Evolutionary conservation across 2,888 invertebrate genomes (phyloP).

Genomic region (Ormyrus pomaceus): DNA sequence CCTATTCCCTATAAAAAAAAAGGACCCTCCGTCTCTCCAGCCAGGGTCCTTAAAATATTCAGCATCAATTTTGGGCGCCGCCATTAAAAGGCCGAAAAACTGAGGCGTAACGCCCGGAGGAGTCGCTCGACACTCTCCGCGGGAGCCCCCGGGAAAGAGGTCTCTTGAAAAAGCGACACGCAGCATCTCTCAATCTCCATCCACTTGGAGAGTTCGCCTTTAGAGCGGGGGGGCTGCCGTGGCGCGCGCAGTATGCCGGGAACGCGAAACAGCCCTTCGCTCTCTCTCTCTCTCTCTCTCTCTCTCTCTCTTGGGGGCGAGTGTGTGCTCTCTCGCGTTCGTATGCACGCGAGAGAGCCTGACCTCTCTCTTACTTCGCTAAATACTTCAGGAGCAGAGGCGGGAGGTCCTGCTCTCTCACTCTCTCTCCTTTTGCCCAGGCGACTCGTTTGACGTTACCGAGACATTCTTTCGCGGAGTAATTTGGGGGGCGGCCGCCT

Average conservation of each 20-base stretch:
- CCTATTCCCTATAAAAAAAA: too few relatives aligned
- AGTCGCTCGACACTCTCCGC: neutral
- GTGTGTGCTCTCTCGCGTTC: neutral
- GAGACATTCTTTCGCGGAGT: conserved; percentile 16
- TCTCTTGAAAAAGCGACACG: too few relatives aligned
- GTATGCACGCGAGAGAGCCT: neutral
- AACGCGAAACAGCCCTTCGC: conserved; percentile 42
- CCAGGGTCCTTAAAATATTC: too few relatives aligned
- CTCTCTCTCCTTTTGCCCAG: neutral
- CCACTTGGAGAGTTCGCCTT: neutral
- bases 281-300: neutral
- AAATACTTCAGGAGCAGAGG: conserved; percentile 36
- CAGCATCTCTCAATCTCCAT: neutral
- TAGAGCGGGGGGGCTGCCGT: neutral
- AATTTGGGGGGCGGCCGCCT: conserved; percentile 7
- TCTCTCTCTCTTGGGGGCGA: neutral
- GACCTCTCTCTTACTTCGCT: conserved; percentile 19
- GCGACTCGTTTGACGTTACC: neutral
- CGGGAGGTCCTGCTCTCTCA: neutral
- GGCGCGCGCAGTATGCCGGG: conserved; percentile 38
- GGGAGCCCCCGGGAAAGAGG: neutral
- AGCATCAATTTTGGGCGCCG: too few relatives aligned
- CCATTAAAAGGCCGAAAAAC: too few relatives aligned
- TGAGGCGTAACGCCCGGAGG: too few relatives aligned
- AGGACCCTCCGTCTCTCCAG: too few relatives aligned